Percentiles rank a stretch among this genome's conserved stretches.
Conservation (phyloP, 2,888 invertebrate genomes). For the Unio pictorum region DNA sequence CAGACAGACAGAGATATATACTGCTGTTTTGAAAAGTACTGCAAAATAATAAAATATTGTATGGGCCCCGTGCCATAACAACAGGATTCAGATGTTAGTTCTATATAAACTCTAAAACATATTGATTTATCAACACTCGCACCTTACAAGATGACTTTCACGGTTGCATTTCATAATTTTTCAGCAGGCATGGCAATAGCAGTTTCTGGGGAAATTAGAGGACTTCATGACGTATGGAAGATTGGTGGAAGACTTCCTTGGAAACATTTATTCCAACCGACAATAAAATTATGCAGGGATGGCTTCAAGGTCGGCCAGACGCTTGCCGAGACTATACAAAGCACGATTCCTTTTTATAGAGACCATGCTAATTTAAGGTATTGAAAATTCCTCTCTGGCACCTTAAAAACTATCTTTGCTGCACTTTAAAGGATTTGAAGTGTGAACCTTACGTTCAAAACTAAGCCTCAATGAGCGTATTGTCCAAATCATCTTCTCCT, state of each 20-base stretch:
- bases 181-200: slow-evolving; percentile 78
- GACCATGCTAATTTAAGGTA: neutral
- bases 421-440: too few relatives aligned
- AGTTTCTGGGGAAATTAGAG: slow-evolving; percentile 89
- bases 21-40: too few relatives aligned
- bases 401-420: neutral
- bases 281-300: slow-evolving; percentile 81
- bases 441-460: neutral
- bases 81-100: too few relatives aligned
- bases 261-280: slow-evolving; percentile 83
- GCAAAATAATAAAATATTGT: too few relatives aligned
- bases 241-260: slow-evolving; percentile 84
- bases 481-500: too few relatives aligned
- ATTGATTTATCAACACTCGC: too few relatives aligned
- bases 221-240: slow-evolving; percentile 84
- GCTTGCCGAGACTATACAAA: slow-evolving; percentile 5
- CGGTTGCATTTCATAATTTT: neutral
- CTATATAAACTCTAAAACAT: too few relatives aligned
- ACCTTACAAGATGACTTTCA: too few relatives aligned
- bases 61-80: too few relatives aligned
- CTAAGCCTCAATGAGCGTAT: too few relatives aligned
- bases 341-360: neutral
- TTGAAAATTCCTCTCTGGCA: neutral
- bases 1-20: too few relatives aligned
- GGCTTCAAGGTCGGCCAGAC: slow-evolving; percentile 75